Evolutionary conservation across 2,797 vertebrate genomes (phyloP), one percentile per base, ranked within the genome.

Genomic region (Danio choprae): DNA sequence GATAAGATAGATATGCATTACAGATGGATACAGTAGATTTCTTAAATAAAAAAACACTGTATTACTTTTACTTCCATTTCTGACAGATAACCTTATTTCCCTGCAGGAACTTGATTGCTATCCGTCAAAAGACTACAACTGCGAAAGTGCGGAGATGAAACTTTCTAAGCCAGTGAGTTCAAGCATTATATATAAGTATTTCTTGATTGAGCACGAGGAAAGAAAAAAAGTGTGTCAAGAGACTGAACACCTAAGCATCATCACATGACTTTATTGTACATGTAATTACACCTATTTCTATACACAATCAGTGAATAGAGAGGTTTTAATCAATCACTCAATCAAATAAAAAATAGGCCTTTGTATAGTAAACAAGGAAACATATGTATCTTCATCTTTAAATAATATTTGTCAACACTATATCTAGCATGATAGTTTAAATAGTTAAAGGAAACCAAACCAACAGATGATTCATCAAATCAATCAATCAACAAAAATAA

Each of bases 121-220:
- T 90, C 84, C 89, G 81, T 88, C 88, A 79, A 89, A 88, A 87
- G 89, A 90, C 90, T 89, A 89, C 88, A 85, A 83, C 83, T 91
- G 89, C 81, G 86, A 84, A 87, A 89, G 87, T 63, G 62, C 78
- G 82, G 74, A 58, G 40, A 43, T 64, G 4, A 74, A 56, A 64
- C 60, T 46, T 41, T 46, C 44, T 22, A 74, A 67, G 40, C 20
- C 41, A 65, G 41, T 78, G 65, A 70, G 72, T 70, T 48, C 36
- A 65, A 53, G 46, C 15, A 69, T 48, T 46, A 53, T 51, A 8
- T 62, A 22, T 46, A 7, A 65, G 15, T 15, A 62, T 74, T 16
- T 74, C 16, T 12, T 62, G 73, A 58, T 76, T 67, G 74, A 56
- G 40, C 38, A 51, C 74, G 58, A 41, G 44, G 16, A n/a, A n/a